A percentile compares a stretch with the other conserved stretches of the same genome.
These are phyloP conservation scores for Gisinianus flammeolus DNA, from an alignment of 2,888 invertebrate species.

Conservation along the genomic window DNA sequence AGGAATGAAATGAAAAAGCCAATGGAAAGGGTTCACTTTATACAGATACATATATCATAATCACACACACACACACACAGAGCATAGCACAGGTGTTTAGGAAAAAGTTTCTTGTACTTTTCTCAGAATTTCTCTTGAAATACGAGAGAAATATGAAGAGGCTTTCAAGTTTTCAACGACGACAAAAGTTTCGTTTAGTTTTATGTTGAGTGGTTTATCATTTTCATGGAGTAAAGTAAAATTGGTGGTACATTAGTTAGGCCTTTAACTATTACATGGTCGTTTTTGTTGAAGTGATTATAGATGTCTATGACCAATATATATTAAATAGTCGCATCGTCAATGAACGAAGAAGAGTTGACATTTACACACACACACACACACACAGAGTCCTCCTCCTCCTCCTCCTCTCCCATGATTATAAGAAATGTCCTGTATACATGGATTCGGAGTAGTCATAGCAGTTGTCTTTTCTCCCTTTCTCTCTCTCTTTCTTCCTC, in stretches of 20 bases:
- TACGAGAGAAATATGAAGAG: constrained; percentile 1
- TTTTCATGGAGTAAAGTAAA: not conserved
- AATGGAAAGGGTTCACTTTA: too few relatives aligned
- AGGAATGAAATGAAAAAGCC: too few relatives aligned
- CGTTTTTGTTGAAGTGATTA: not conserved
- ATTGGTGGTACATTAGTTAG: not conserved
- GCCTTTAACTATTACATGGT: not conserved
- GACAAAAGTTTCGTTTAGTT: not conserved
- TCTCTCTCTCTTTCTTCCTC: not conserved
- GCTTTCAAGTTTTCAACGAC: not conserved
- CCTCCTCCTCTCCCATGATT: too few relatives aligned
- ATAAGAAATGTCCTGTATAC: too few relatives aligned
- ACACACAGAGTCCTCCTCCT: too few relatives aligned
- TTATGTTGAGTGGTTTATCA: not conserved
- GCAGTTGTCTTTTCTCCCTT: not conserved
- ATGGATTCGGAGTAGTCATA: not conserved
- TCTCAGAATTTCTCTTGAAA: not conserved
- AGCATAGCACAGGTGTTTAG: too few relatives aligned
- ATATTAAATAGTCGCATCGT: not conserved
- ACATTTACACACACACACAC: too few relatives aligned
- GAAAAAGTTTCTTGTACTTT: too few relatives aligned
- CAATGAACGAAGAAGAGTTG: constrained; percentile 4
- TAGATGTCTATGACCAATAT: not conserved
- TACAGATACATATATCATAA: too few relatives aligned
- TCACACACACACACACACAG: too few relatives aligned